Conservation (phyloP, 2,797 vertebrate genomes). For the Limnodromus scolopaceus region DNA sequence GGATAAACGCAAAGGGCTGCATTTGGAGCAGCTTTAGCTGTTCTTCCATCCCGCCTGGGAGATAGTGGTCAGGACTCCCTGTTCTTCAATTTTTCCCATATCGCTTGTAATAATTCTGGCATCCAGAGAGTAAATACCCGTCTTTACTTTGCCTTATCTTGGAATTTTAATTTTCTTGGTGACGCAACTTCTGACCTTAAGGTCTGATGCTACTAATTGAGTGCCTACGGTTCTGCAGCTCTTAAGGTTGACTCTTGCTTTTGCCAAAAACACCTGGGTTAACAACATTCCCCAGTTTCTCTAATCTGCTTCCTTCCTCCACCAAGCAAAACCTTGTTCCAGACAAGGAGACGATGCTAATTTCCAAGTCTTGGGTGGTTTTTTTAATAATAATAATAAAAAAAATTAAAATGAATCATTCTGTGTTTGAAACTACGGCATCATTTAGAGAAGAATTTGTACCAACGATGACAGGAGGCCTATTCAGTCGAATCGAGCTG, state of each 20-base stretch:
- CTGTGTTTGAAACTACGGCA: not conserved
- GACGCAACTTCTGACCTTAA: not conserved
- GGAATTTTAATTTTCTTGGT: not conserved
- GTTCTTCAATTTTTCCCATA: not conserved
- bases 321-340: not conserved
- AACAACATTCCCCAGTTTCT: not conserved
- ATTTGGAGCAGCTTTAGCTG: not conserved
- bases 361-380: not conserved
- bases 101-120: not conserved
- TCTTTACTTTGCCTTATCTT: not conserved
- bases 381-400: not conserved
- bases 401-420: not conserved
- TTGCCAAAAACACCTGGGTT: not conserved
- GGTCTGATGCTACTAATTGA: not conserved
- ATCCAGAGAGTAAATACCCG: not conserved
- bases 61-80: rapidly evolving
- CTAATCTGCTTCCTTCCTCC: not conserved
- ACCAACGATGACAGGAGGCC: not conserved
- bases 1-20: not conserved
- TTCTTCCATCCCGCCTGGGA: not conserved
- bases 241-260: not conserved
- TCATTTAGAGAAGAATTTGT: not conserved
- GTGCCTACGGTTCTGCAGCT: not conserved
- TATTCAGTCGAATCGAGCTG: not conserved
- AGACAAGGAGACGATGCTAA: not conserved